Conservation (phyloP, 2,113 vertebrate species). For the Anthoscopus minutus region DNA sequence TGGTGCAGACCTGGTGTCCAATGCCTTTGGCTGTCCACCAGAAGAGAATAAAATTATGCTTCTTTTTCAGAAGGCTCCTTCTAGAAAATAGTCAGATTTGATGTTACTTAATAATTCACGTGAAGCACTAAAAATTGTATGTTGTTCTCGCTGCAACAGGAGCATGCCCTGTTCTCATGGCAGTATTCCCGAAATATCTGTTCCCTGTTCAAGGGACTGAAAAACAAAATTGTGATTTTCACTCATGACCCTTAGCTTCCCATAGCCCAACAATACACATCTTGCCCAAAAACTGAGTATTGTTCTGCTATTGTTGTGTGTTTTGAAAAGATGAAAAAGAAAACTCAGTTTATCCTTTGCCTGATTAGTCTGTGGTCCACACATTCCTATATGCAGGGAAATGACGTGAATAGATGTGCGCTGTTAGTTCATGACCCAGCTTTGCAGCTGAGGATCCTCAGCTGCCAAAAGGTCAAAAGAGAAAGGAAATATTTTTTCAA, state of each 20-base stretch:
- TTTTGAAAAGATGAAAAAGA: background rate
- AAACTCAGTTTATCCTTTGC: background rate
- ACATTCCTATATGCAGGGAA: background rate
- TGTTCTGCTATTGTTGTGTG: background rate
- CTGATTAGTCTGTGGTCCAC: constrained; percentile 11
- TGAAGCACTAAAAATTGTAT: background rate
- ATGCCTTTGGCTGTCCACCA: background rate
- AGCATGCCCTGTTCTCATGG: background rate
- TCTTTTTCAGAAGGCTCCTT: background rate
- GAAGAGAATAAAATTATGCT: background rate
- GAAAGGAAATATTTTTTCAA: constrained; percentile 63
- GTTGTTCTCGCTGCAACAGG: background rate
- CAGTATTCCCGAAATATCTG: background rate
- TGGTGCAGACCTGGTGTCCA: background rate
- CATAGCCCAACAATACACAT: background rate
- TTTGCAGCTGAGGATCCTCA: constrained; percentile 36
- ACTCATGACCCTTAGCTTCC: background rate
- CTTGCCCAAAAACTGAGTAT: background rate
- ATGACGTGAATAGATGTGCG: background rate
- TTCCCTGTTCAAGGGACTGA: background rate
- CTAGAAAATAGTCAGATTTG: background rate
- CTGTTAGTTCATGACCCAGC: constrained; percentile 29
- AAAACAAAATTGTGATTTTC: background rate
- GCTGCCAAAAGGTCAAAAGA: constrained; percentile 54
- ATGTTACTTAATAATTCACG: background rate